Percentiles rank a stretch among this genome's conserved stretches.
Evolutionary conservation across 2,888 invertebrate genomes (phyloP).

Genomic region (Cotesia congregata): DNA sequence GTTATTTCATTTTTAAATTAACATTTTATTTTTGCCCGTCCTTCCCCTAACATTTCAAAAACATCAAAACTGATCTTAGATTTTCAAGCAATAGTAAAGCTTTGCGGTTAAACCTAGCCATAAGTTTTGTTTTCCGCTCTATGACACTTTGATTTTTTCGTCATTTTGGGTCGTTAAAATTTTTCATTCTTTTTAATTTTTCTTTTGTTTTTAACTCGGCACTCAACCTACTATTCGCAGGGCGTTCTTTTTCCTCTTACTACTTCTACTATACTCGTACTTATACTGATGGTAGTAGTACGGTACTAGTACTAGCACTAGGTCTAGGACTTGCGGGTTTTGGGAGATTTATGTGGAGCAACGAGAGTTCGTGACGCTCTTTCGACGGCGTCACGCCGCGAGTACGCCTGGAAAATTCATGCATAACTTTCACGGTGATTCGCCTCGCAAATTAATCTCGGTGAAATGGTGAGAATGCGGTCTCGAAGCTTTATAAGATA

Average conservation of each 20-base stretch:
- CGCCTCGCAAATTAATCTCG: constrained; percentile 46
- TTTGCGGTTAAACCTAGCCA: too few relatives aligned
- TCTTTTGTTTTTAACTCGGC: not conserved
- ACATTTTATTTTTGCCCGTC: too few relatives aligned
- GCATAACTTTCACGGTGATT: constrained; percentile 59
- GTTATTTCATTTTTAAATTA: too few relatives aligned
- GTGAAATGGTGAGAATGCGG: constrained; percentile 19
- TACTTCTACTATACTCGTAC: not conserved
- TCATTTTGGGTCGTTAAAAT: constrained; percentile 31
- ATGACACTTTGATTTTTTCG: constrained; percentile 17
- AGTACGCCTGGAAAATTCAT: constrained; percentile 52
- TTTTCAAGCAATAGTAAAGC: too few relatives aligned
- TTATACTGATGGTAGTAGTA: not conserved
- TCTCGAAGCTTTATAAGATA: constrained; percentile 10
- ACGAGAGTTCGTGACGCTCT: constrained; percentile 33
- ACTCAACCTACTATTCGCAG: not conserved
- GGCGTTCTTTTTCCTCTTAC: constrained; percentile 13
- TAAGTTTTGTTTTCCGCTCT: constrained; percentile 9
- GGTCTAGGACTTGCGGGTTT: constrained; percentile 34
- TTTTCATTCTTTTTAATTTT: not conserved
- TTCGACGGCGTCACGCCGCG: constrained; percentile 46
- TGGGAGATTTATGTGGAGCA: constrained; percentile 39
- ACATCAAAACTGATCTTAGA: too few relatives aligned
- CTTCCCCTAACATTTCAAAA: too few relatives aligned
- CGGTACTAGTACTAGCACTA: not conserved